Evolutionary conservation across 2,113 vertebrate genomes (phyloP).

Genomic region (Ancistrus triradiatus): DNA sequence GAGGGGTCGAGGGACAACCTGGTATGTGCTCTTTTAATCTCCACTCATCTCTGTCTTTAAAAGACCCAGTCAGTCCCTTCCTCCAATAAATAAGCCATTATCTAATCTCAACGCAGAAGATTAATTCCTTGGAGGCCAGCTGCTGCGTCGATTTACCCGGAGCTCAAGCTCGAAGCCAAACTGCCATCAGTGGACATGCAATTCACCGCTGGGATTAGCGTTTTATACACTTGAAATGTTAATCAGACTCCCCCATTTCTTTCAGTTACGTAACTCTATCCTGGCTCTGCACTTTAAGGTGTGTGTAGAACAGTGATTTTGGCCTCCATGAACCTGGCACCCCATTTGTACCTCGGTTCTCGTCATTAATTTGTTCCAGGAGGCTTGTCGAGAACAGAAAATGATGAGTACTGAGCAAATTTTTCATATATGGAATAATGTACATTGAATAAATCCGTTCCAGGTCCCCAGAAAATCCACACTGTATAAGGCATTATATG

Average conservation of each 20-base stretch:
- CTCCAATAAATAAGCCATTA: slow-evolving; percentile 70
- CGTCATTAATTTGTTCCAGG: too few relatives aligned
- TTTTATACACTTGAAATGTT: slow-evolving; percentile 33
- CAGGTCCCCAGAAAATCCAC: too few relatives aligned
- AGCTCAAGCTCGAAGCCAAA: slow-evolving; percentile 46
- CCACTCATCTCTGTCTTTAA: slow-evolving; percentile 54
- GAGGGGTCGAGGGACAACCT: slow-evolving; percentile 76
- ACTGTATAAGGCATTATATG: too few relatives aligned
- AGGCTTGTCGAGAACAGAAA: too few relatives aligned
- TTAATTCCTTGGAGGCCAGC: slow-evolving; percentile 67
- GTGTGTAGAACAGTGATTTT: too few relatives aligned
- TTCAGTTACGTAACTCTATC: slow-evolving; percentile 19
- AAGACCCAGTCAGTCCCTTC: slow-evolving; percentile 26
- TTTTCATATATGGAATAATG: too few relatives aligned
- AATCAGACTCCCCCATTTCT: slow-evolving; percentile 45
- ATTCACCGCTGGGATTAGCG: slow-evolving; percentile 34
- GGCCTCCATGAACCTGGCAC: too few relatives aligned
- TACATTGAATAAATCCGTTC: too few relatives aligned
- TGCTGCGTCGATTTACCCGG: slow-evolving; percentile 58
- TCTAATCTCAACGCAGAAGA: slow-evolving; percentile 70
- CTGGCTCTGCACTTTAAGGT: not conserved
- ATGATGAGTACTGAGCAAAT: too few relatives aligned
- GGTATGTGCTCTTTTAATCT: slow-evolving; percentile 70
- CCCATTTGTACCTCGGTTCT: slow-evolving; percentile 8
- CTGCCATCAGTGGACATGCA: slow-evolving; percentile 37